A percentile compares a stretch with the other conserved stretches of the same genome.
Conservation (phyloP, 2,113 vertebrate genomes). For the Bolborhynchus lineola region DNA sequence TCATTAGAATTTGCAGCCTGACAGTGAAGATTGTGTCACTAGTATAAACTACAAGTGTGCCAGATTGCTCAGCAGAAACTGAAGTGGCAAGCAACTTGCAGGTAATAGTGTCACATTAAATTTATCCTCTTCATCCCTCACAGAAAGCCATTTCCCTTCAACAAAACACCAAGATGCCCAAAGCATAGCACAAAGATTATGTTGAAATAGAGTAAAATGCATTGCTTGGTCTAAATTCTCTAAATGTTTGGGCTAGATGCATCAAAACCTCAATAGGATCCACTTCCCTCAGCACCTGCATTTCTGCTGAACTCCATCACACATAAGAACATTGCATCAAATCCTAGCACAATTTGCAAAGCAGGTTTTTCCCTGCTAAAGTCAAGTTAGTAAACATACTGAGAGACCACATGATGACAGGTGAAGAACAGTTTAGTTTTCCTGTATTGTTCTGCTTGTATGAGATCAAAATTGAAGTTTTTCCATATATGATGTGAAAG, state of each 20-base stretch:
- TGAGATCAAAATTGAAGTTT: neutral
- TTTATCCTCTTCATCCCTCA: neutral
- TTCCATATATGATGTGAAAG: neutral
- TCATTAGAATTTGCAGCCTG: neutral
- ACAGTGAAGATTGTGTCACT: slow-evolving; percentile 34
- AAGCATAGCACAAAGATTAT: neutral
- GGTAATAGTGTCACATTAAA: neutral
- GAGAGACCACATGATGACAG: neutral
- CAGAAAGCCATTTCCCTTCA: neutral
- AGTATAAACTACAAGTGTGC: slow-evolving; percentile 10
- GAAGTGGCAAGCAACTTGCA: neutral
- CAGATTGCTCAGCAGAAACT: slow-evolving; percentile 31
- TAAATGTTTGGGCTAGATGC: neutral
- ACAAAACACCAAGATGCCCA: neutral
- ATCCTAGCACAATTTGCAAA: neutral
- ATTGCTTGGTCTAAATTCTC: neutral
- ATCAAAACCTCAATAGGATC: neutral
- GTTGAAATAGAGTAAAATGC: neutral
- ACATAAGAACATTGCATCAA: neutral
- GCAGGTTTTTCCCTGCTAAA: neutral
- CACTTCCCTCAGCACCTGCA: neutral
- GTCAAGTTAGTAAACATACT: neutral
- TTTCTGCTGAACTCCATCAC: neutral
- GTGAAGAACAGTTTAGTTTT: neutral
- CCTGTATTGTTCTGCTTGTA: neutral